Base-by-base conservation (phyloP, 2,113 vertebrate genomes). In the Procavia capensis region DNA sequence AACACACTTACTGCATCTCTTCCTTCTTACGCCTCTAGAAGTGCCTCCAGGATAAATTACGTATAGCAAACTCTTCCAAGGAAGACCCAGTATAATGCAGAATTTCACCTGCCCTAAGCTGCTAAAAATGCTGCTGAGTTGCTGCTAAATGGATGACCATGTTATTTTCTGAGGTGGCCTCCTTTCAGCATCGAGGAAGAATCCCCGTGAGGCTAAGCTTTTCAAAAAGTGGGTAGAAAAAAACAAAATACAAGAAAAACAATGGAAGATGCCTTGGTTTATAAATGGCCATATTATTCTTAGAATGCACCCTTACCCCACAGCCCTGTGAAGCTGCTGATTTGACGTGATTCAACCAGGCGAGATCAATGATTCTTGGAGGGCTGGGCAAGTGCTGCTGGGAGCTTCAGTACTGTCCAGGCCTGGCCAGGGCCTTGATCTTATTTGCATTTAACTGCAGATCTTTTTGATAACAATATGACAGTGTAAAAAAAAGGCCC, bases 281-380 rank as follows among this genome's bases (percentile, higher is more conserved):
- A 94, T 91, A 92, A 95, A 82, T 59, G 82, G 45, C 85, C 14
- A 0, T 13, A 41, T 92, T 82, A 68, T 95, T 88, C 93, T 88
- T 41, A 54, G 59, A 39, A 41, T 2, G 16, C 9, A 13, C 5
- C 7, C 86, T 34, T 59, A 1, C 3, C 9, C 11, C 1, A 1
- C 19, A 41, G n/a, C 29, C 50, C 47, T 0, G 78, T 0, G 75
- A 87, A 85, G 43, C 5, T 61, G 84, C 81, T 81, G 95, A 94
- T 39, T 20, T 9, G 41, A 41, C 7, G 6, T 1, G 19, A 59
- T 13, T 45, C 9, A 80, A 66, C 11, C 0, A 66, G 79, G 83
- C 0, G 3, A 59, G 64, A 92, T 80, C 81, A n/a, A 80, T 31
- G 70, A 22, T 76, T 25, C 57, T 74, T 0, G 1, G 1, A 6